phyloP scores from a whole-genome alignment of 2,888 invertebrate species.

The Nyleta sp. region DNA sequence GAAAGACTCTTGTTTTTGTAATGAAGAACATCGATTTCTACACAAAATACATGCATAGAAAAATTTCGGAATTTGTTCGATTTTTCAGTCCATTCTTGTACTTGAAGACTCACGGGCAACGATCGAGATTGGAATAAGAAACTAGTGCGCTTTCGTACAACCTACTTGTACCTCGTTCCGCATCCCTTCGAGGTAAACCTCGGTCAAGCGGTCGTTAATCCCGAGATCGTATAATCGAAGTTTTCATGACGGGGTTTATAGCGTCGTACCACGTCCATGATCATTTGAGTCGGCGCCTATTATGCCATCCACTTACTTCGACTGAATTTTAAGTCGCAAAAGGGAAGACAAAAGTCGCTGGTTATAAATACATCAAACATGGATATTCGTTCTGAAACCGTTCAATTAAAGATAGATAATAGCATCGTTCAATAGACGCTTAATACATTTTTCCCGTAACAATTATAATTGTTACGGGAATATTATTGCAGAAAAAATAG shows the following conservation, averaged over 20 bases:
- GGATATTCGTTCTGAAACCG: not conserved
- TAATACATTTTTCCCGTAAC: no score
- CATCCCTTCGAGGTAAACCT: conserved; percentile 57
- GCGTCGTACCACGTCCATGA: conserved; percentile 37
- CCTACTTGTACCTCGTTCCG: conserved; percentile 49
- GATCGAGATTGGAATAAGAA: conserved; percentile 63
- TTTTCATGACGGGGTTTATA: conserved; percentile 57
- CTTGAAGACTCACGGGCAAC: not conserved
- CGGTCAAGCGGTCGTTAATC: conserved; percentile 59
- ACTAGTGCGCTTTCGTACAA: conserved; percentile 53
- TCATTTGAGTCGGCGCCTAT: conserved; percentile 47
- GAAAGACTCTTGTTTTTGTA: no score
- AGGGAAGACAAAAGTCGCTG: conserved; percentile 18
- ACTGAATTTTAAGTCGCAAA: conserved; percentile 42
- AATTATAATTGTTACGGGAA: no score
- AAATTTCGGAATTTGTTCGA: no score
- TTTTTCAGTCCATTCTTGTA: no score
- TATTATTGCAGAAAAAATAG: no score
- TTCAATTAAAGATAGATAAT: not conserved
- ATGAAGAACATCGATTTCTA: no score
- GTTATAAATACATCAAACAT: conserved; percentile 11
- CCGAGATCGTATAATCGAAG: conserved; percentile 57
- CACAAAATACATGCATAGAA: no score
- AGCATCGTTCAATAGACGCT: no score
- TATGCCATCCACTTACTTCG: conserved; percentile 38